These are phyloP conservation scores for Lobophora halterata DNA, from an alignment of 2,888 invertebrate genomes.

Conservation along the genomic window DNA sequence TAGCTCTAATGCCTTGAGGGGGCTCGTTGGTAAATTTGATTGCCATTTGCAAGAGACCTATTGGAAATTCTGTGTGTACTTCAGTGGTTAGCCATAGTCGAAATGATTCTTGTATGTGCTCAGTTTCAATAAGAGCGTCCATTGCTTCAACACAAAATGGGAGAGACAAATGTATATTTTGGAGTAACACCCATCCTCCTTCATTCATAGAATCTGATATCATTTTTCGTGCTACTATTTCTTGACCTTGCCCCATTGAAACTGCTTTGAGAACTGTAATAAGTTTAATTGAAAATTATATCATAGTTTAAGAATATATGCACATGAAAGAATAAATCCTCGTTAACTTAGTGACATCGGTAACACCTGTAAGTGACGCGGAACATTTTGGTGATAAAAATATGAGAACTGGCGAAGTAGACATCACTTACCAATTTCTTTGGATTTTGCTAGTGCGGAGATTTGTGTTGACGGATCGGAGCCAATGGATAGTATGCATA, in stretches of 20 bases:
- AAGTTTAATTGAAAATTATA: neutral
- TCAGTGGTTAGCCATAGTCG: conserved; percentile 97
- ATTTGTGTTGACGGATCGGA: conserved; percentile 99
- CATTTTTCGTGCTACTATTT: conserved; percentile 89
- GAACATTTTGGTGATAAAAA: no score
- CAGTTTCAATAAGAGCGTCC: conserved; percentile 92
- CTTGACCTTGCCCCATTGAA: conserved; percentile 99
- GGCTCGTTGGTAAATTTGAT: conserved; percentile 99
- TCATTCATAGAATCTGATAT: conserved; percentile 88
- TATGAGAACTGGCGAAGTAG: no score
- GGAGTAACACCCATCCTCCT: conserved; percentile 96
- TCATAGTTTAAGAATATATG: no score
- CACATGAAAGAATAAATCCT: no score
- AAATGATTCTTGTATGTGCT: conserved; percentile 90
- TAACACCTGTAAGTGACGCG: no score
- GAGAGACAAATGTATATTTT: conserved; percentile 97
- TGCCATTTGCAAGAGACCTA: conserved; percentile 92
- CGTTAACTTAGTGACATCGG: no score
- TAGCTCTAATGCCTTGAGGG: conserved; percentile 95
- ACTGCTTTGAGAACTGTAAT: conserved; percentile 87
- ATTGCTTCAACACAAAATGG: conserved; percentile 96
- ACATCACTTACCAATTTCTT: conserved; percentile 90
- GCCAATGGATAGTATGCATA: conserved; percentile 96
- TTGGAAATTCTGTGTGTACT: conserved; percentile 96
- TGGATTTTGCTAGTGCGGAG: conserved; percentile 90